Conservation (phyloP, 2,797 vertebrate genomes). For the Rachycentron canadum region DNA sequence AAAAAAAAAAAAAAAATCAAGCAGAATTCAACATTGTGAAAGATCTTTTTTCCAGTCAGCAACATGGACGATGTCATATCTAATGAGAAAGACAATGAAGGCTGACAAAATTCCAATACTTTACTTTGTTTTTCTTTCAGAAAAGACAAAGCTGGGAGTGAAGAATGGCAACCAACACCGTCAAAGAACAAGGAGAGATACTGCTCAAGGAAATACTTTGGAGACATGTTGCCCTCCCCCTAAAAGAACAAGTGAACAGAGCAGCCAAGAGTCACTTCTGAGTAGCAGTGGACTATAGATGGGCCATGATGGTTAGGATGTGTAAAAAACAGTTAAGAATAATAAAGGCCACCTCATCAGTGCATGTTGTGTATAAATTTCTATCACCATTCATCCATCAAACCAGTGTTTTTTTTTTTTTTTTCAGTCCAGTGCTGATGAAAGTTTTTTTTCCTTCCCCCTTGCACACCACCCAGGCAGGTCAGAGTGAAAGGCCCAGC, state of each 20-base stretch:
- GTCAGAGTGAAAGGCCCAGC: conserved; percentile 67
- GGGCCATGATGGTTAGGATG: conserved; percentile 57
- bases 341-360: conserved; percentile 46
- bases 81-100: background rate
- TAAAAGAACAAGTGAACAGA: background rate
- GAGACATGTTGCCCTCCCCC: background rate
- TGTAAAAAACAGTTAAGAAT: conserved; percentile 55
- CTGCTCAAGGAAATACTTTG: background rate
- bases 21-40: background rate
- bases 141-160: background rate
- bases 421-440: conserved; percentile 66
- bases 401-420: conserved; percentile 39
- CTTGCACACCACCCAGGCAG: conserved; percentile 49
- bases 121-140: background rate
- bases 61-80: background rate
- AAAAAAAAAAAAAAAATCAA: too few species aligned
- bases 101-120: background rate
- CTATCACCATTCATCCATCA: conserved; percentile 44
- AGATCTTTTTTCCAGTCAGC: background rate
- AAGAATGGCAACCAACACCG: background rate
- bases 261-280: conserved; percentile 5
- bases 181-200: background rate
- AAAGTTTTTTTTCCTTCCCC: conserved; percentile 58
- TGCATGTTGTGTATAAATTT: conserved; percentile 32
- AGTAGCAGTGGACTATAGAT: background rate